Base-by-base conservation (phyloP, 2,888 invertebrate species). In the Tuta absoluta region DNA sequence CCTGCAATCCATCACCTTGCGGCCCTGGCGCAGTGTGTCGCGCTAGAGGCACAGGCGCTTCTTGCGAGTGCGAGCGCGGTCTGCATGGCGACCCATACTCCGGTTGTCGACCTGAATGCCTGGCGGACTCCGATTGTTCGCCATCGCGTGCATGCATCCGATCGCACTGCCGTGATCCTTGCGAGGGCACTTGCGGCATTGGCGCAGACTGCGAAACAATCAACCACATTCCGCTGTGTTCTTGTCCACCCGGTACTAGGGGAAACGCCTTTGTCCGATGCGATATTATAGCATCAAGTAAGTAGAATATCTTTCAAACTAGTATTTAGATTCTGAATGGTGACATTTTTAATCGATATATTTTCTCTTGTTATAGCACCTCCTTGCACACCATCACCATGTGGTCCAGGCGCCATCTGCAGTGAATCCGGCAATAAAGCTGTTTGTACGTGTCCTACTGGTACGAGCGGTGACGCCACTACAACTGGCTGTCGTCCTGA, bases 61-160 rank as follows among this genome's bases (percentile, higher is more conserved):
- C 93, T 62, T 97, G 97, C 77, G 93, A 93, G 63, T 97, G 96
- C 84, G 87, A 94, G 64, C 92, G 93, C 38, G 95, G 95, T 65
- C 94, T 95, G 72, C 93, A 93, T 69, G 96, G 96, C 23, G 95
- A 95, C 82, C 96, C 96, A 0, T 95, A 95, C 79, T 93, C 95
- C 68, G 94, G 93, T 53, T 96, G 96, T 77, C 93, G 95, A 70
- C 97, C 97, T 0, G 98, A 97, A 84, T 98, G 98, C 82, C 92
- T 97, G 2, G 95, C 96, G 63, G 97, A 97, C 78, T 95, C 95
- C n/a, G 97, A 98, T 74, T 98, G 98, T 84, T 93, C 96, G 0
- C 93, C 95, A 64, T 94, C 96, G 70, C 94, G 95, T 72, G 95
- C 96, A 1, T 98, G 97, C 78, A 95, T 95, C 75, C 94, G 94